A percentile compares a stretch with the other conserved stretches of the same genome.
These are phyloP conservation scores for Eumeta japonica DNA, from an alignment of 1,140 invertebrate species.

Conservation along the genomic window DNA sequence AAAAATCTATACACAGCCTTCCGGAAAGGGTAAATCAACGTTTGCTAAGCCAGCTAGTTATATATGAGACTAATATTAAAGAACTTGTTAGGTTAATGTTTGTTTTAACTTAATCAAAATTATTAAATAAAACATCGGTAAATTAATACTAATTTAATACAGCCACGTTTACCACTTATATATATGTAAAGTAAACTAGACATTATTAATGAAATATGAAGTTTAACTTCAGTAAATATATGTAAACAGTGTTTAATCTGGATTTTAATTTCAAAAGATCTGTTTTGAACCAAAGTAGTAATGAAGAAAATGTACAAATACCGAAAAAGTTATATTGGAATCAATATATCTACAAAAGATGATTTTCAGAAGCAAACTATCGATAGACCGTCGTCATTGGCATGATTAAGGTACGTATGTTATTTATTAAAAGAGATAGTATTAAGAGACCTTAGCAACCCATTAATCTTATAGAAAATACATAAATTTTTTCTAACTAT, in stretches of 20 bases:
- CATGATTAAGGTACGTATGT: no score
- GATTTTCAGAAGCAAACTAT: no score
- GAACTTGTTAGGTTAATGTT: slow-evolving; percentile 1
- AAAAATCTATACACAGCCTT: neutral
- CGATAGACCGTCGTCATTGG: no score
- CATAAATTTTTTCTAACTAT: no score
- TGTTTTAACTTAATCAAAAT: no score
- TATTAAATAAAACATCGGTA: slow-evolving; percentile 24
- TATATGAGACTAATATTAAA: slow-evolving; percentile 1
- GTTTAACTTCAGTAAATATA: slow-evolving; percentile 35
- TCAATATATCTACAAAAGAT: no score
- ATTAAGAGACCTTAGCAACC: no score
- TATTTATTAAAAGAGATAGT: no score
- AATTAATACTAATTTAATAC: slow-evolving; percentile 51
- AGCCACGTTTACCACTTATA: slow-evolving; percentile 44
- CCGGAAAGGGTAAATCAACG: neutral
- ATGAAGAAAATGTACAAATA: no score
- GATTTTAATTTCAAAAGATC: no score
- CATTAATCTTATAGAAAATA: no score
- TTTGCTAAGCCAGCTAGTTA: neutral
- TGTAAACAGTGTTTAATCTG: slow-evolving; percentile 20
- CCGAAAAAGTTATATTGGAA: no score
- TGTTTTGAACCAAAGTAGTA: slow-evolving; percentile 2
- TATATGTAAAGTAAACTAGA: slow-evolving; percentile 33
- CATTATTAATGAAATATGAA: slow-evolving; percentile 34